Evolutionary conservation across 2,113 vertebrate genomes (phyloP), one percentile per base, ranked within the genome.

Genomic region (Dascyllus trimaculatus): DNA sequence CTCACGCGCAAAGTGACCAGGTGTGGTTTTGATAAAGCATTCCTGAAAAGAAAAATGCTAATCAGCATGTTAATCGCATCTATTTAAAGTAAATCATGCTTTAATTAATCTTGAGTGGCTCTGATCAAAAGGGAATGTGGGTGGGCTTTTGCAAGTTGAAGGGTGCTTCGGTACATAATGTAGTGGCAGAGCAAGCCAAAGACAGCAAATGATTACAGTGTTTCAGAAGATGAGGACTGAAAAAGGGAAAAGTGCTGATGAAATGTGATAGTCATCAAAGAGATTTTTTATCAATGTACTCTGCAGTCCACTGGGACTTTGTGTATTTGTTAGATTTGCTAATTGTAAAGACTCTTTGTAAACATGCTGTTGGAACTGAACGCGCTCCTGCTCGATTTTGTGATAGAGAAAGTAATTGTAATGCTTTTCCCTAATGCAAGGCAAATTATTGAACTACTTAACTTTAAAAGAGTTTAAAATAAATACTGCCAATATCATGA

Each of bases 61-160:
- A 88, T 84, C 46, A 87, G 57, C 5, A 7, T 76, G 61, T 58
- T 88, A 83, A 88, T 90, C 65, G 58, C 52, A 71, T 65, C 67
- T 76, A 80, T 81, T 88, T 80, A 62, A 64, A 71, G 53, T 73
- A 78, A 84, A 90, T 87, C 26, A 40, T 35, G 67, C 56, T 63
- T 54, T 80, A 85, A 89, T 92, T 84, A 85, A 74, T 88, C 64
- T 77, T 69, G 63, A 92, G 84, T 84, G 70, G 70, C 77, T 76
- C 43, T 75, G 84, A 92, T 88, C 78, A 82, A 87, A 88, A 78
- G 69, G 48, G 57, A 78, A 71, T 48, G 69, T 64, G 77, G 77
- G 40, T 26, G 72, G 65, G 49, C n/a, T 63, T 71, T 67, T 67
- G 46, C 3, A 58, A 45, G 75, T 45, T 73, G 75, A 71, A 80